Evolutionary conservation across 2,888 invertebrate species (phyloP).

Genomic region (Trissoscelio sp.): DNA sequence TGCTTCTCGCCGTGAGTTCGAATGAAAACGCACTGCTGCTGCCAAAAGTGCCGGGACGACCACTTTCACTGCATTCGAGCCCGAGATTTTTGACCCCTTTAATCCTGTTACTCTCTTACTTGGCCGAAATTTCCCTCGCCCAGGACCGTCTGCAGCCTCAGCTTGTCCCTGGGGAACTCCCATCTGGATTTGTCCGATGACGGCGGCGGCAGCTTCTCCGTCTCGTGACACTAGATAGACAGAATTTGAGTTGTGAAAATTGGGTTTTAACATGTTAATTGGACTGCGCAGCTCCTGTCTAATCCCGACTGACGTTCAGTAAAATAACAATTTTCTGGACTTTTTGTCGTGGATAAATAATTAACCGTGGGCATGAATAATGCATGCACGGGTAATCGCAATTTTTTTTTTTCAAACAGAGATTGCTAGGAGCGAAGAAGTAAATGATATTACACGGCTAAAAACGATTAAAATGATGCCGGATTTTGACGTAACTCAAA

Average conservation of each 20-base stretch:
- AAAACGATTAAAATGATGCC: constrained; percentile 33
- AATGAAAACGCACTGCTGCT: constrained; percentile 17
- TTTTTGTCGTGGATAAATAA: constrained; percentile 41
- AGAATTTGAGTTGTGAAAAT: constrained; percentile 16
- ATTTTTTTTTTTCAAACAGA: constrained; percentile 36
- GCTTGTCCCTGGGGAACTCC: constrained; percentile 91
- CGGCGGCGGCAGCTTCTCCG: constrained; percentile 85
- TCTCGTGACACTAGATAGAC: constrained; percentile 81
- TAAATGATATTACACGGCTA: constrained; percentile 43
- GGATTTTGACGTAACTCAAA: constrained; percentile 22
- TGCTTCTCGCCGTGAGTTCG: constrained; percentile 2
- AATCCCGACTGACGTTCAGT: constrained; percentile 31
- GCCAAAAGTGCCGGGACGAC: constrained; percentile 20
- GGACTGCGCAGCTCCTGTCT: constrained; percentile 11
- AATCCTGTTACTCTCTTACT: constrained; percentile 81
- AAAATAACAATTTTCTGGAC: constrained; percentile 47
- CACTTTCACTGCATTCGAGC: constrained; percentile 45
- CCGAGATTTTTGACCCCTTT: constrained; percentile 34
- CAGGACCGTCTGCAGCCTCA: constrained; percentile 90
- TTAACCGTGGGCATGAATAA: constrained; percentile 51
- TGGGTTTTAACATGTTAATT: constrained; percentile 31
- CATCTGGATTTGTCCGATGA: constrained; percentile 86
- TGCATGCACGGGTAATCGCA: constrained; percentile 37
- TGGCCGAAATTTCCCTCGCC: constrained; percentile 95
- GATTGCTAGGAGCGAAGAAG: constrained; percentile 35